Evolutionary conservation across 2,797 vertebrate genomes (phyloP), one percentile per base, ranked within the genome.

Genomic region (Rhinoraja longicauda): DNA sequence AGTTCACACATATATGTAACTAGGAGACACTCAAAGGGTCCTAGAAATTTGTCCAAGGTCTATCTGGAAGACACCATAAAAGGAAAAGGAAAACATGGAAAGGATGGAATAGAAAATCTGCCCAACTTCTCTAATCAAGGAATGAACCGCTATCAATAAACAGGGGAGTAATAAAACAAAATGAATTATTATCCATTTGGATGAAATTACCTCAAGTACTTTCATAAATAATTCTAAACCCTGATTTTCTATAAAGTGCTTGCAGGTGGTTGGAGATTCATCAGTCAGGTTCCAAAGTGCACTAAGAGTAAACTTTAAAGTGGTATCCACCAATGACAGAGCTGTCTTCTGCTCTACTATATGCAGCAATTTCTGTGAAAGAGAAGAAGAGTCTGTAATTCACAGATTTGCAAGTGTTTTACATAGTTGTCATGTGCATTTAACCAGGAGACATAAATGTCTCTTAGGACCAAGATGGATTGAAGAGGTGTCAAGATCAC

Each of bases 201-300:
- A 79, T 32, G 91, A 67, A 67, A 96, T 96, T 94, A 99, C 99
- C 99, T 99, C 98, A 7, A 99, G 96, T 93, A 99, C 99, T 95
- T 97, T 98, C 95, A 99, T 99, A 94, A 99, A 99, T 93, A 99
- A 97, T 93, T 99, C 98, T 93, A 99, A 95, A 78, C 99, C 99
- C 96, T 99, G 98, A 95, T 99, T 99, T 96, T 99, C 98, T 82
- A 99, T 99, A 94, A 99, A 99, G 96, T 99, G 98, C 94, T 98
- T 97, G 95, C 99, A 99, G 0, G 99, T 99, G 79, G 99, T 99
- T 10, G 99, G 99, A 1, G 99, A 99, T 95, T 99, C 99, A 93
- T 99, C 99, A 0, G 99, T 99, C 93, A 99, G 97, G 95, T 99
- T 99, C 99, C 99, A 99, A 94, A 99, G 98, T 8, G 99, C 99